These are phyloP conservation scores for Hycleus cichorii DNA, from an alignment of 1,140 invertebrate genomes.

Conservation along the genomic window DNA sequence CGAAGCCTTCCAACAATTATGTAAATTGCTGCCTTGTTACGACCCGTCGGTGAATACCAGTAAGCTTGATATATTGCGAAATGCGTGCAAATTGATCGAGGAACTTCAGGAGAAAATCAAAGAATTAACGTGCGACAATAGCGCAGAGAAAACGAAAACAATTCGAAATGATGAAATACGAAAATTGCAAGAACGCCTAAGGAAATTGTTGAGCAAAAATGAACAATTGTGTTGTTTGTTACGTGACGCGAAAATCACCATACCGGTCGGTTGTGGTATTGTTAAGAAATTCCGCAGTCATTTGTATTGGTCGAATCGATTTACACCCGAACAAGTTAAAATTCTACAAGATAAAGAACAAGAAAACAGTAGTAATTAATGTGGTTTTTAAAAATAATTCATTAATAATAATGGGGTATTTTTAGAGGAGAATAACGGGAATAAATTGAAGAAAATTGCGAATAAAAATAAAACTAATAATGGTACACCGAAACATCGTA, in stretches of 20 bases:
- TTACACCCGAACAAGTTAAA: constrained; percentile 29
- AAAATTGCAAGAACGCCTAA: constrained; percentile 40
- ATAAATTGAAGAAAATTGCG: not conserved
- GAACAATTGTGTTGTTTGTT: constrained; percentile 43
- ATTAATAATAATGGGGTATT: not conserved
- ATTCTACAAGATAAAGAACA: constrained; percentile 27
- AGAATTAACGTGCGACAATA: constrained; percentile 27
- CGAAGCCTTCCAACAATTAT: constrained; percentile 42
- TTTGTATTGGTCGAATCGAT: constrained; percentile 28
- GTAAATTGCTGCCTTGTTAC: constrained; percentile 44
- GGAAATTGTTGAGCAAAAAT: constrained; percentile 40
- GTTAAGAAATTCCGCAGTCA: constrained; percentile 26
- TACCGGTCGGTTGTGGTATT: constrained; percentile 35
- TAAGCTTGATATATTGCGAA: constrained; percentile 45
- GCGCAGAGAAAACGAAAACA: constrained; percentile 7
- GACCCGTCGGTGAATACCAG: constrained; percentile 40
- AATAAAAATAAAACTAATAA: constrained; percentile 10
- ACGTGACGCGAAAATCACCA: constrained; percentile 40
- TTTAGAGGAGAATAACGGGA: constrained; percentile 13
- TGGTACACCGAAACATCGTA: constrained; percentile 13
- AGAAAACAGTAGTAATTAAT: constrained; percentile 26
- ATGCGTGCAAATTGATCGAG: constrained; percentile 42
- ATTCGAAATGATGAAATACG: constrained; percentile 33
- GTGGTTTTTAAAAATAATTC: not conserved
- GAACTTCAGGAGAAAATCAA: constrained; percentile 43